Conservation (phyloP, 2,888 invertebrate genomes). For the Cryptophagus acutangulus region DNA sequence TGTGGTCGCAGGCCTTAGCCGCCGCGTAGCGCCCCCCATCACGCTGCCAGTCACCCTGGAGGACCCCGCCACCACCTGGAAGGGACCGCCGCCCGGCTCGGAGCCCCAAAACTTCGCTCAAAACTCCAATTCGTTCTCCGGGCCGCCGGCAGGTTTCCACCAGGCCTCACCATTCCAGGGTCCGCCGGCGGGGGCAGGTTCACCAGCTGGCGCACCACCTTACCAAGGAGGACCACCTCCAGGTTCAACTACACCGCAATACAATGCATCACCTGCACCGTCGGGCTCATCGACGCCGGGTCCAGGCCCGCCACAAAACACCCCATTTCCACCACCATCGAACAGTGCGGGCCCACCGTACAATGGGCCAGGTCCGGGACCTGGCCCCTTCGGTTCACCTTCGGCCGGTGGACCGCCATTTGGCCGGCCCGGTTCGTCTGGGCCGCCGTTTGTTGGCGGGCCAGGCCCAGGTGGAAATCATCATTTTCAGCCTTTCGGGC, state of each 20-base stretch:
- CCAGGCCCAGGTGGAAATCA: constrained; percentile 65
- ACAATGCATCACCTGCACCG: constrained; percentile 81
- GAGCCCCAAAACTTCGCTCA: constrained; percentile 63
- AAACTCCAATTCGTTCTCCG: constrained; percentile 57
- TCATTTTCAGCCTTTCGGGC: constrained; percentile 60
- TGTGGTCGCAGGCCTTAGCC: constrained; percentile 86
- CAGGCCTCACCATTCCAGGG: constrained; percentile 58
- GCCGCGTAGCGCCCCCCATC: constrained; percentile 65
- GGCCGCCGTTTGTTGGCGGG: constrained; percentile 63
- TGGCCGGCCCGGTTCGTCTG: constrained; percentile 61
- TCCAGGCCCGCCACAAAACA: constrained; percentile 56
- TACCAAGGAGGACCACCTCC: constrained; percentile 67
- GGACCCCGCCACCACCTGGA: constrained; percentile 73
- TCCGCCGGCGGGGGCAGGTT: constrained; percentile 69
- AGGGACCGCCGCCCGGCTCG: constrained; percentile 66
- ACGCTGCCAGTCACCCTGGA: constrained; percentile 69
- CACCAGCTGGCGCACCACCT: constrained; percentile 66
- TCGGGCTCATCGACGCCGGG: constrained; percentile 80
- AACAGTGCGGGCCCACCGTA: constrained; percentile 59
- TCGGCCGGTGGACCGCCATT: constrained; percentile 59
- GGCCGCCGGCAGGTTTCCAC: constrained; percentile 54
- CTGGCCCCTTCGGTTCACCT: constrained; percentile 64
- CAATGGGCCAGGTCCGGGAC: constrained; percentile 59
- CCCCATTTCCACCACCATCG: constrained; percentile 54
- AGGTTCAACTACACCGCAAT: constrained; percentile 74